Percentiles rank a stretch among this genome's conserved stretches.
phyloP scores from a whole-genome alignment of 2,797 vertebrate species.

The Masticophis lateralis region DNA sequence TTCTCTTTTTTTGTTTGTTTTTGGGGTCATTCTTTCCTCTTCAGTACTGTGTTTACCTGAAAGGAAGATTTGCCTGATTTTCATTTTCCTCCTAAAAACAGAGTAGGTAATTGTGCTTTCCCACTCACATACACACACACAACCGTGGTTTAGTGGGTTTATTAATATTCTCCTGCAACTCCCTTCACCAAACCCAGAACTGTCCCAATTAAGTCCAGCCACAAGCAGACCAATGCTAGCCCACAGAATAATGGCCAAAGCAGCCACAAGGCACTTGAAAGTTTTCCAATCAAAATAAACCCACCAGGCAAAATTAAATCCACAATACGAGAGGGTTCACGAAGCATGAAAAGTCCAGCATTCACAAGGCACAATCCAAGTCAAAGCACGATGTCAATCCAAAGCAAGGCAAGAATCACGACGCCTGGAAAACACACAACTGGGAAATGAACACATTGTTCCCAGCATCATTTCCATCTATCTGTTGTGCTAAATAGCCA shows the following conservation, averaged over 20 bases:
- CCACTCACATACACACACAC: neutral
- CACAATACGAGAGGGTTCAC: no score
- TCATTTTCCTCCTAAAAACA: neutral
- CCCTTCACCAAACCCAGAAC: neutral
- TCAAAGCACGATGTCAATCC: no score
- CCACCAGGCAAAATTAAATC: no score
- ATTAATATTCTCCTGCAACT: neutral
- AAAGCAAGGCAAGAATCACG: no score
- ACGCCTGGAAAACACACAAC: no score
- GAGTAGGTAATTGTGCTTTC: neutral
- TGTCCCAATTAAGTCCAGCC: neutral
- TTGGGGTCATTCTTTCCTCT: neutral
- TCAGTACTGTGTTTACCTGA: neutral
- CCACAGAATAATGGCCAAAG: neutral
- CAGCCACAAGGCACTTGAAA: no score
- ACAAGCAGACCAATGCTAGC: neutral
- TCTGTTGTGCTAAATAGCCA: no score
- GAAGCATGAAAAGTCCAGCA: no score
- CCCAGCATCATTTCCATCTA: no score
- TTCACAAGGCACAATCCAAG: no score
- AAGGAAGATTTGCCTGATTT: neutral
- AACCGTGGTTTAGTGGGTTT: neutral
- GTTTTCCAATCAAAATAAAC: neutral
- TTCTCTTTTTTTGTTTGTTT: constrained; percentile 37
- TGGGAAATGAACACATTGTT: no score